Evolutionary conservation across 2,888 invertebrate genomes (phyloP), one percentile per base, ranked within the genome.

Genomic region (Anticlea derivata): DNA sequence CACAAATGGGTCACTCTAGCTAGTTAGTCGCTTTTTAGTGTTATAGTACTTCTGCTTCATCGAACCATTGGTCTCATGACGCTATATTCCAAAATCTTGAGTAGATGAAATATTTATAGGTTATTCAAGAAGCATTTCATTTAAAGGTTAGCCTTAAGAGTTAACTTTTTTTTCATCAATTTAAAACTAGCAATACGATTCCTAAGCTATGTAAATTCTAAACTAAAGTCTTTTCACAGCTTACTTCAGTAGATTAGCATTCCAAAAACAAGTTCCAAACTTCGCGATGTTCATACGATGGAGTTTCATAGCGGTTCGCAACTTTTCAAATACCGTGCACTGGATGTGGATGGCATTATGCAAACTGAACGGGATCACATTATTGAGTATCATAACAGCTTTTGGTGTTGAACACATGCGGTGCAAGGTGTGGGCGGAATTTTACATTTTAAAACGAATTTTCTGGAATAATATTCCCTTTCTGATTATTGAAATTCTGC

Each of bases 251-350:
- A 45, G 61, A 61, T 43, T 63, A 58, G 49, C 43, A 47, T 50
- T 50, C 43, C 41, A 22, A 50, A 48, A 53, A 51, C 46, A 51
- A 39, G 52, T 53, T 48, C 8, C 29, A 24, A 53, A 53, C 48
- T 39, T 43, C 46, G 31, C 39, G 52, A 63, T 50, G 54, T 53
- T 58, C 55, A 49, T 57, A 54, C 55, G 55, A 37, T 48, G 58
- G 35, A 58, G 56, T 55, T 33, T 61, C 57, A 61, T 68, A 71
- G 70, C 75, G 75, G 70, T 81, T 80, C 59, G 72, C 71, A 87
- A 86, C 83, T 88, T 89, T 85, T 80, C 80, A 78, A 85, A 86
- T 86, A 84, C 43, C 43, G 30, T 34, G 41, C 37, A 49, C 26
- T 41, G 13, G 26, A 31, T 33, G 43, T 24, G 53, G 78, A 70